Base-by-base conservation (phyloP, 2,113 vertebrate species). In the Mola mola region DNA sequence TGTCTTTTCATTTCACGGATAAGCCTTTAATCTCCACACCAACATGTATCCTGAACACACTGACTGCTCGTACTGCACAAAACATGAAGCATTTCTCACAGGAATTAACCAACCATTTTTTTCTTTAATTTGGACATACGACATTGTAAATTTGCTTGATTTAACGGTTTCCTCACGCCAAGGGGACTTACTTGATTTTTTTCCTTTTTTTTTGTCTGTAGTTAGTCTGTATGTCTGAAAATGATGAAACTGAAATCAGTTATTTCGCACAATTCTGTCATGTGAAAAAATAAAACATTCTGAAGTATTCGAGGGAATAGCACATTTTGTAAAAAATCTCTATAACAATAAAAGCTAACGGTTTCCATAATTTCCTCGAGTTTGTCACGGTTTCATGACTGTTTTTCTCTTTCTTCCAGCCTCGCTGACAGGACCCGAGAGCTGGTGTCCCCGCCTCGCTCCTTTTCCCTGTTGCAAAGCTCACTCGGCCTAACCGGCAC, bases 281-380 rank as follows among this genome's bases (percentile, higher is more conserved):
- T 88, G 79, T 88, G 69, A 82, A 81, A 85, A 46, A 41, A 16
- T 3, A 76, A 81, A 78, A 75, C 19, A 77, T 84, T 80, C 53
- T 83, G 73, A 84, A 84, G 71, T 75, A 83, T 80, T 80, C 72
- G 82, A 89, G 87, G 89, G 82, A 87, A 82, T 76, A 78, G 75
- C 82, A 89, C 80, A 59, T 89, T 91, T 90, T 88, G 68, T 89
- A 85, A 90, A 83, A 48, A 83, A 52, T 73, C 59, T 79, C 60
- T 79, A 80, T 83, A 88, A 88, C 81, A 87, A 90, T 90, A 87
- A 92, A 91, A 87, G 50, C 66, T 79, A 83, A 86, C 82, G 76
- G 73, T 88, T 91, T 91, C 78, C 69, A 72, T 72, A 59, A 29
- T 20, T 49, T 38, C 24, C 17, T 43, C 31, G 20, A 29, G 10